A percentile compares a stretch with the other conserved stretches of the same genome.
Evolutionary conservation across 1,140 invertebrate species (phyloP).

Genomic region (Thaumatotibia leucotreta): DNA sequence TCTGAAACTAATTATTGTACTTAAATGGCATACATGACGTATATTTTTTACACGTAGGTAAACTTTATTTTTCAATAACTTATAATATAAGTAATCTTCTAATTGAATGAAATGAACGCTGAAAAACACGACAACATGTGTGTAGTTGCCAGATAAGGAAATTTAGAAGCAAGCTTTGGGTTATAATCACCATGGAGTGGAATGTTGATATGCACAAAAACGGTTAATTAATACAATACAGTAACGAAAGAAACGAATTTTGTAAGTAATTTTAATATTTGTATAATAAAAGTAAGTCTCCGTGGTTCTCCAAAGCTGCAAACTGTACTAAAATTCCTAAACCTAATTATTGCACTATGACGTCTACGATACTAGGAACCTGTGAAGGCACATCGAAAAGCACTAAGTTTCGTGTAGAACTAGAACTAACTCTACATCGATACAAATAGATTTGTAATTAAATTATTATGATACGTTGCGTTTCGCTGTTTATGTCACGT

Average conservation of each 20-base stretch:
- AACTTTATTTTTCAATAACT: not conserved
- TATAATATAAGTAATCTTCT: not conserved
- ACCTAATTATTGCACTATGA: conserved; percentile 51
- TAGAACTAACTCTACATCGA: conserved; percentile 16
- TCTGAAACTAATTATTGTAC: not conserved
- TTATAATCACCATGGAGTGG: not conserved
- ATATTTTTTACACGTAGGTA: too few relatives aligned
- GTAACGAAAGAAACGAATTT: not conserved
- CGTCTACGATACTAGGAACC: conserved; percentile 41
- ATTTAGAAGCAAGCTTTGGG: not conserved
- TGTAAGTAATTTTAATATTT: not conserved
- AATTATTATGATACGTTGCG: not conserved
- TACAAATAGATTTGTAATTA: not conserved
- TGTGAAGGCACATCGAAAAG: conserved; percentile 57
- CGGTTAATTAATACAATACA: not conserved
- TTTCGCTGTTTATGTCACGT: not conserved
- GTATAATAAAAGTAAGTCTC: not conserved
- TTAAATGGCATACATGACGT: not conserved
- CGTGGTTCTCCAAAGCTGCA: conserved; percentile 23
- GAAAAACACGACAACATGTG: not conserved
- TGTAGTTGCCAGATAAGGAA: not conserved
- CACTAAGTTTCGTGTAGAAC: conserved; percentile 34
- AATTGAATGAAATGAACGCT: not conserved
- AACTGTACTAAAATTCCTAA: not conserved
- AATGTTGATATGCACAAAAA: not conserved